These are phyloP conservation scores for Abrostola triplasia DNA, from an alignment of 2,888 invertebrate genomes.

Conservation along the genomic window DNA sequence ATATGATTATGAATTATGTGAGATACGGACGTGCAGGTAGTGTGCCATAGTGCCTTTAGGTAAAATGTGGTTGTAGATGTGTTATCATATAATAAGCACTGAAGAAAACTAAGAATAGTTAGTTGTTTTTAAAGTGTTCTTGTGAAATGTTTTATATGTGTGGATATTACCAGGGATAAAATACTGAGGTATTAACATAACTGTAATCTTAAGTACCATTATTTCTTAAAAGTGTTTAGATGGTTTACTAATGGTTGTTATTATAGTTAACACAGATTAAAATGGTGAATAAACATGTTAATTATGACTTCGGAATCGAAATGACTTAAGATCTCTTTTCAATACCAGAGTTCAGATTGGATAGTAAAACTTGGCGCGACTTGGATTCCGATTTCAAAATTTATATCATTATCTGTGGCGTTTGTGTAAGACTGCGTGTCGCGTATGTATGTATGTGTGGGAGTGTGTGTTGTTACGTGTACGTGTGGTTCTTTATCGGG, in stretches of 20 bases:
- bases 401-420: constrained; percentile 46
- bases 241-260: constrained; percentile 33
- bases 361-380: constrained; percentile 22
- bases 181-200: constrained; percentile 32
- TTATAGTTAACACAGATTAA: constrained; percentile 35
- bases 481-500: constrained; percentile 87
- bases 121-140: constrained; percentile 14
- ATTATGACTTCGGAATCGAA: constrained; percentile 65
- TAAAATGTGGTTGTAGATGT: constrained; percentile 62
- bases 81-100: constrained; percentile 25
- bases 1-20: too few relatives aligned
- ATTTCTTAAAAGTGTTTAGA: constrained; percentile 10
- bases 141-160: constrained; percentile 19
- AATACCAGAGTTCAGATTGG: constrained; percentile 8
- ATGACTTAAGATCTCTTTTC: constrained; percentile 7
- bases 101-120: constrained; percentile 10
- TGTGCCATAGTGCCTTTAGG: constrained; percentile 43
- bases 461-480: constrained; percentile 74
- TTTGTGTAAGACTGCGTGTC: constrained; percentile 56
- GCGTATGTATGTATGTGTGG: constrained; percentile 54
- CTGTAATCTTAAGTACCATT: constrained; percentile 26
- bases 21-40: too few relatives aligned
- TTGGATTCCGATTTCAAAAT: constrained; percentile 64
- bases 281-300: constrained; percentile 58
- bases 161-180: constrained; percentile 26